Percentiles rank a stretch among this genome's conserved stretches.
These are phyloP conservation scores for Bos taurus DNA, from an alignment of 2,113 vertebrate genomes.

Conservation along the genomic window DNA sequence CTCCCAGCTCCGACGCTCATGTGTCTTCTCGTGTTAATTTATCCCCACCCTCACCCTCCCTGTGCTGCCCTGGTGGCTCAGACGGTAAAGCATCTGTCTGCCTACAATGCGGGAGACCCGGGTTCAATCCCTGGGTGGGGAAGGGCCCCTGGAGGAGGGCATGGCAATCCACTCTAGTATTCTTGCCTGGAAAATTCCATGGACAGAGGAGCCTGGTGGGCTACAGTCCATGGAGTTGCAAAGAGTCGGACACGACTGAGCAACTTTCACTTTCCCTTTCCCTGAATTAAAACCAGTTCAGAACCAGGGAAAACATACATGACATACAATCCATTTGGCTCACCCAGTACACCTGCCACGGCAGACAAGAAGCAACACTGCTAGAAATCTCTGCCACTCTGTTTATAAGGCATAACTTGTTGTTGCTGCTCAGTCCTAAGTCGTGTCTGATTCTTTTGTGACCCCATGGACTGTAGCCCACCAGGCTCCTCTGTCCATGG, in stretches of 20 bases:
- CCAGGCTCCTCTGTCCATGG: not conserved
- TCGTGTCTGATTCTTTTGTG: not conserved
- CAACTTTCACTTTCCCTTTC: not conserved
- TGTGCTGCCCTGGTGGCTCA: not conserved
- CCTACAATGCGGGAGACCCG: not conserved
- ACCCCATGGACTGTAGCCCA: not conserved
- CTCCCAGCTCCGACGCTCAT: not conserved
- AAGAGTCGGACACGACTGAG: not conserved
- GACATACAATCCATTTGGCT: not conserved
- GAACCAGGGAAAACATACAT: not conserved
- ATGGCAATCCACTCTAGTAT: not conserved
- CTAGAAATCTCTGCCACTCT: not conserved
- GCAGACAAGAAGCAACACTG: not conserved
- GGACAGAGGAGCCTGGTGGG: not conserved
- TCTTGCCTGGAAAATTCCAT: not conserved
- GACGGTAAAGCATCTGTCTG: not conserved
- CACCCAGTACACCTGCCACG: not conserved
- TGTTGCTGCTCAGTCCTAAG: fast-evolving
- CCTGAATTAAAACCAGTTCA: not conserved
- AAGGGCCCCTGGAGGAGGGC: not conserved
- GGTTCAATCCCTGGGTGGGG: not conserved
- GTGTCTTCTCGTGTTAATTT: not conserved
- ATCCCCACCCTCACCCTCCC: not conserved
- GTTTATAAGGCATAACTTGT: not conserved
- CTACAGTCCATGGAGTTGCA: not conserved